phyloP scores from a whole-genome alignment of 2,113 vertebrate species.

The Epinephelus moara region DNA sequence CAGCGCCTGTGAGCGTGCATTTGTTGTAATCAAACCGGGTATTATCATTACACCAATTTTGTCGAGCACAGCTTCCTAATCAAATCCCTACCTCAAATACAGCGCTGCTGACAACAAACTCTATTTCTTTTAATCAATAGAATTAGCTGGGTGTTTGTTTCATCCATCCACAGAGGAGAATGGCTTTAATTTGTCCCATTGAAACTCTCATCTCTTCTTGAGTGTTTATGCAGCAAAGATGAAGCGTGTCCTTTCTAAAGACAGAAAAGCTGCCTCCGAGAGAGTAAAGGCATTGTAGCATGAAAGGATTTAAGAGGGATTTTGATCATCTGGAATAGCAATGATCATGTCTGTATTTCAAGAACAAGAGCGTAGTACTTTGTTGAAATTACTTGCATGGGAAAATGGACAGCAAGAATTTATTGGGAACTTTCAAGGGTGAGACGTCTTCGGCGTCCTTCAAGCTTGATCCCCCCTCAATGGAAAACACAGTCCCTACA shows the following conservation, averaged over 20 bases:
- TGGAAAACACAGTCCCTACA: slow-evolving; percentile 18
- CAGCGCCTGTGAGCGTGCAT: slow-evolving; percentile 60
- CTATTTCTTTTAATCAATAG: slow-evolving; percentile 70
- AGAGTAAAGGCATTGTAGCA: slow-evolving; percentile 52
- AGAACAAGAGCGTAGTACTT: slow-evolving; percentile 57
- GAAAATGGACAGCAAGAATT: slow-evolving; percentile 30
- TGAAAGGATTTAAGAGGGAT: slow-evolving; percentile 70
- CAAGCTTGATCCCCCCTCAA: slow-evolving; percentile 30
- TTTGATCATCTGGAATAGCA: slow-evolving; percentile 69
- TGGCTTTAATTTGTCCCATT: slow-evolving; percentile 71
- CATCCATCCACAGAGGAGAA: slow-evolving; percentile 61
- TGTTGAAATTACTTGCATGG: slow-evolving; percentile 58
- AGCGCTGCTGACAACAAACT: slow-evolving; percentile 53
- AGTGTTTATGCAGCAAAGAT: slow-evolving; percentile 69
- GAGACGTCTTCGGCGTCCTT: slow-evolving; percentile 42
- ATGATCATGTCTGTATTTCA: slow-evolving; percentile 62
- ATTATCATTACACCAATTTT: slow-evolving; percentile 70
- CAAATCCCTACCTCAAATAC: slow-evolving; percentile 65
- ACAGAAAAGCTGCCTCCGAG: slow-evolving; percentile 57
- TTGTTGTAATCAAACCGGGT: slow-evolving; percentile 71
- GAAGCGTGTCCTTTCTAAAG: slow-evolving; percentile 56
- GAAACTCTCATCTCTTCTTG: slow-evolving; percentile 63
- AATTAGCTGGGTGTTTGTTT: slow-evolving; percentile 71
- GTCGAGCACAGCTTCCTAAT: slow-evolving; percentile 59
- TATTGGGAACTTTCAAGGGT: slow-evolving; percentile 35